These are phyloP conservation scores for Drosophila parthenogenetica DNA, from an alignment of 2,888 invertebrate species.

Conservation along the genomic window DNA sequence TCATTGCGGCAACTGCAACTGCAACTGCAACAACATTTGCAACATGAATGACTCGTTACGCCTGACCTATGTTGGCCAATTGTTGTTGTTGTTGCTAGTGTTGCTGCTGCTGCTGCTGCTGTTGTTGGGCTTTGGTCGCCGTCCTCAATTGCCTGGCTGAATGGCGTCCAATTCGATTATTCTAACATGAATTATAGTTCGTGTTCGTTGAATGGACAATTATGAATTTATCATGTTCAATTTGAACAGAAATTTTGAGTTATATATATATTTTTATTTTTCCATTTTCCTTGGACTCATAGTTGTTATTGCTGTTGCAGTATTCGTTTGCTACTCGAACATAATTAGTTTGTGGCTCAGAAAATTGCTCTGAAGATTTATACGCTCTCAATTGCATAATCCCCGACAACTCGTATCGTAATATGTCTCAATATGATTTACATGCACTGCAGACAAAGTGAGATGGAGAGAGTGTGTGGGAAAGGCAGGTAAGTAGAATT, in stretches of 20 bases:
- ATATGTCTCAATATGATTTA: constrained; percentile 12
- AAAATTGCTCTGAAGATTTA: constrained; percentile 61
- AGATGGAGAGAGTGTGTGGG: neutral
- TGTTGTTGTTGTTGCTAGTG: constrained; percentile 43
- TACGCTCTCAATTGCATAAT: constrained; percentile 52
- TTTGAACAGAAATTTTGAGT: constrained; percentile 78
- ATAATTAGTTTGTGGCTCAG: constrained; percentile 67
- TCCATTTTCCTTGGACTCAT: constrained; percentile 60
- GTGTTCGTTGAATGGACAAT: constrained; percentile 81
- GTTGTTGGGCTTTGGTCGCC: constrained; percentile 72
- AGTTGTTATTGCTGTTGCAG: constrained; percentile 30
- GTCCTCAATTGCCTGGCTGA: constrained; percentile 79
- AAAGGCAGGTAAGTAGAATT: neutral
- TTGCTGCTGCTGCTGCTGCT: constrained; percentile 28
- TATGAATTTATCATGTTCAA: constrained; percentile 82
- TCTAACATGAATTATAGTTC: constrained; percentile 81
- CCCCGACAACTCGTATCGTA: constrained; percentile 5
- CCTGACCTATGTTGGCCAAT: constrained; percentile 77
- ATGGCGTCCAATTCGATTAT: constrained; percentile 82
- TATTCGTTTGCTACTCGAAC: constrained; percentile 51
- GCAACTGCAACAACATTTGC: constrained; percentile 59
- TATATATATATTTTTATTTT: constrained; percentile 50
- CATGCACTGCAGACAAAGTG: neutral
- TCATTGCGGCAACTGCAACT: constrained; percentile 50
- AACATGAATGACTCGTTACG: constrained; percentile 79